These are phyloP conservation scores for Loxodonta africana DNA, from an alignment of 2,113 vertebrate genomes.

Conservation along the genomic window DNA sequence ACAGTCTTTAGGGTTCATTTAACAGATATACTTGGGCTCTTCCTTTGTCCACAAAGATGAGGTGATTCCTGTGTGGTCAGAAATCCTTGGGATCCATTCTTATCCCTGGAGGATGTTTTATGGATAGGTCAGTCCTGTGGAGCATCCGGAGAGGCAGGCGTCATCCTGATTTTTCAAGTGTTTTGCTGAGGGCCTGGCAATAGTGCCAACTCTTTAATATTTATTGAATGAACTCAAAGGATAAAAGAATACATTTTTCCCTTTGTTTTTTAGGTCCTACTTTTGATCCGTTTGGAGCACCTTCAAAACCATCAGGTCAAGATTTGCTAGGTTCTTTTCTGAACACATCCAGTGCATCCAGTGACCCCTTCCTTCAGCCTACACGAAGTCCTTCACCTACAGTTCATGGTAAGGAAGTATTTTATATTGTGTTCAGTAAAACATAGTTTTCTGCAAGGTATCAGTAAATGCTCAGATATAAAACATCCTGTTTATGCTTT, in stretches of 20 bases:
- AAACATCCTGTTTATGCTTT: background rate
- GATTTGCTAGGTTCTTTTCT: conserved; percentile 96
- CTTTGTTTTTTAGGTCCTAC: conserved; percentile 86
- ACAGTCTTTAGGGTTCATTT: background rate
- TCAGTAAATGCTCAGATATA: background rate
- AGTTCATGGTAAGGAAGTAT: conserved; percentile 88
- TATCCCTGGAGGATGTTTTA: background rate
- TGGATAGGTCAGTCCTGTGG: background rate
- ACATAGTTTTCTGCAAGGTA: background rate
- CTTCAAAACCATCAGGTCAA: conserved; percentile 93
- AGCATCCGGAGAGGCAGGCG: background rate
- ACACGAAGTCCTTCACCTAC: conserved; percentile 95
- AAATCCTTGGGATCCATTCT: background rate
- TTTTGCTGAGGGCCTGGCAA: background rate
- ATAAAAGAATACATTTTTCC: background rate
- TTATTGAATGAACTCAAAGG: background rate
- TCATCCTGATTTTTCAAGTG: background rate
- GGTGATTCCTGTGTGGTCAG: background rate
- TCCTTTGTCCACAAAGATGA: background rate
- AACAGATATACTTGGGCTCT: background rate
- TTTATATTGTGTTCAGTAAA: background rate
- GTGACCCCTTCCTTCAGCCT: conserved; percentile 95
- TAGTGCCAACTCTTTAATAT: background rate
- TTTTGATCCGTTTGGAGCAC: conserved; percentile 95
- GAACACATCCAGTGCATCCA: conserved; percentile 90